phyloP scores from a whole-genome alignment of 2,797 vertebrate genomes.

The Hemibagrus guttatus region DNA sequence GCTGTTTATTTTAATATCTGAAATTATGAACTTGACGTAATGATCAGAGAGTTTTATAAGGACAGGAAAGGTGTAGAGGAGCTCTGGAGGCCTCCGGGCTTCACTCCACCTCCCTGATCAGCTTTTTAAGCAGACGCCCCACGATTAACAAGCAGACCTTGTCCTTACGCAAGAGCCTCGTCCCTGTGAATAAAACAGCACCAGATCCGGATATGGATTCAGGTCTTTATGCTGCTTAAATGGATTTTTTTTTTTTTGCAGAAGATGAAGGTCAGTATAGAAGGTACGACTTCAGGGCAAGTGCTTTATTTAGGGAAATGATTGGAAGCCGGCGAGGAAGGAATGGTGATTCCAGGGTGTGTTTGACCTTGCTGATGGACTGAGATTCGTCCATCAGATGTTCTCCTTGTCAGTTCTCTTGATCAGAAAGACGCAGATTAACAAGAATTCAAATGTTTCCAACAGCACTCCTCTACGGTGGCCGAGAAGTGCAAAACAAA shows the following conservation, averaged over 20 bases:
- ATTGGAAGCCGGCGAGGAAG: neutral
- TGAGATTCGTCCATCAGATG: neutral
- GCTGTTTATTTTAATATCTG: constrained; percentile 2
- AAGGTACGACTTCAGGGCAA: neutral
- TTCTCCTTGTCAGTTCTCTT: neutral
- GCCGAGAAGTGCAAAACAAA: no score
- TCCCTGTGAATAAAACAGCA: constrained; percentile 13
- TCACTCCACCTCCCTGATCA: constrained; percentile 48
- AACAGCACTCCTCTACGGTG: neutral
- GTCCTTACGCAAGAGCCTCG: constrained; percentile 40
- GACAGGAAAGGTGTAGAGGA: neutral
- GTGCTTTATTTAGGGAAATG: neutral
- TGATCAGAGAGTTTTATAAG: neutral
- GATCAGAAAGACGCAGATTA: neutral
- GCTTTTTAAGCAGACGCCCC: constrained; percentile 66
- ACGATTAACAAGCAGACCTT: constrained; percentile 59
- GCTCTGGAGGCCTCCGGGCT: constrained; percentile 8
- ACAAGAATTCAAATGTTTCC: neutral
- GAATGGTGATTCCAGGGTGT: neutral
- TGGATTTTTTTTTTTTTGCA: neutral
- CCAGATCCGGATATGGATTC: neutral
- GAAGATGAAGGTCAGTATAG: neutral
- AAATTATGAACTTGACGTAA: neutral
- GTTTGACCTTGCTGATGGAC: neutral
- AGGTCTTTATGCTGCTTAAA: neutral